Percentiles rank a stretch among this genome's conserved stretches.
Conservation (phyloP, 2,888 invertebrate species). For the Sipha maydis region DNA sequence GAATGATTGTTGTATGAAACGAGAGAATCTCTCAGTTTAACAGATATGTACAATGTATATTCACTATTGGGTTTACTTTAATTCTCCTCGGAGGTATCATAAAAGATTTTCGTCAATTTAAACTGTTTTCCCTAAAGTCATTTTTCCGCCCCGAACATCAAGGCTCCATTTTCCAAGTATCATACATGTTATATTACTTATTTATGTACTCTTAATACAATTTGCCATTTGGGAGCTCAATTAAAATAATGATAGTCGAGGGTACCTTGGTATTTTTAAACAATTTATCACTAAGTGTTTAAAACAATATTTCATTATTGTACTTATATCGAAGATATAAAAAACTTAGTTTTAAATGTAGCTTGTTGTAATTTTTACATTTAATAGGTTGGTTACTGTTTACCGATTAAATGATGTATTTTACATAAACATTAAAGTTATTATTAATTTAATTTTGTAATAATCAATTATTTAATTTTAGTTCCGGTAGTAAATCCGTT, state of each 20-base stretch:
- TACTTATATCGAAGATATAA: too few relatives aligned
- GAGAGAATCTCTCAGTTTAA: not conserved
- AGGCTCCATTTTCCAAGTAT: not conserved
- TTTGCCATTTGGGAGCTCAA: conserved; percentile 23
- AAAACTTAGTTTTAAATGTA: not conserved
- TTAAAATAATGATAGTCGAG: conserved; percentile 36
- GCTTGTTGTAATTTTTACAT: not conserved
- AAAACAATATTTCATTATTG: not conserved
- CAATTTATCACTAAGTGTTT: conserved; percentile 18
- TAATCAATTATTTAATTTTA: not conserved
- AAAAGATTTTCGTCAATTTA: conserved; percentile 36
- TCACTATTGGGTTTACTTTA: conserved; percentile 12
- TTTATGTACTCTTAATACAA: conserved; percentile 24
- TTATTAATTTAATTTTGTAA: not conserved
- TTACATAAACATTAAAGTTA: not conserved
- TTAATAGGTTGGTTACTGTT: not conserved
- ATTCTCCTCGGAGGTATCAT: conserved; percentile 22
- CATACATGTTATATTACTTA: not conserved
- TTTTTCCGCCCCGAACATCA: conserved; percentile 1
- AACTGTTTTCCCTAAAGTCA: conserved; percentile 37
- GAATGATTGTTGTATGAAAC: not conserved
- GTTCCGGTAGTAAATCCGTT: too few relatives aligned
- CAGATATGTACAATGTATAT: not conserved
- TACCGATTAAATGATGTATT: not conserved
- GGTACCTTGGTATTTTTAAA: conserved; percentile 23